A percentile compares a stretch with the other conserved stretches of the same genome.
Conservation (phyloP, 1,140 invertebrate species). For the Whitmania pigra region DNA sequence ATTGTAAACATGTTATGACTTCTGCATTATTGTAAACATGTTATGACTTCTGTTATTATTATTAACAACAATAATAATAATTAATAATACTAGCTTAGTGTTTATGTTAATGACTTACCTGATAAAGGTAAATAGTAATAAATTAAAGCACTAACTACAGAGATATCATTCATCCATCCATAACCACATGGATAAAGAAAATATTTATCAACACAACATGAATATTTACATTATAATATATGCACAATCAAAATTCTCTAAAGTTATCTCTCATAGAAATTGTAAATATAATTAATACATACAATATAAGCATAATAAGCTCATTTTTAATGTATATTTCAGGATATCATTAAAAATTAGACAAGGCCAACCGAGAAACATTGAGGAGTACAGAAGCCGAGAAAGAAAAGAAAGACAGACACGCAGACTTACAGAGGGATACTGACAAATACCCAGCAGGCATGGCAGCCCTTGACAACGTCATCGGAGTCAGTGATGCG, state of each 20-base stretch:
- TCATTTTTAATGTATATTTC: background rate
- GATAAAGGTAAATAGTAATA: too few species aligned
- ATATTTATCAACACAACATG: too few species aligned
- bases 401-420: background rate
- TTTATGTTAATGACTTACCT: too few species aligned
- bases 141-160: too few species aligned
- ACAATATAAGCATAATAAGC: background rate
- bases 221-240: too few species aligned
- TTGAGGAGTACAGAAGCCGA: background rate
- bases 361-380: background rate
- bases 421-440: background rate
- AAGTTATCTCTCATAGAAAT: background rate
- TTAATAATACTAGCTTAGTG: too few species aligned
- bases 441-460: background rate
- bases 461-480: slow-evolving; percentile 22
- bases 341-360: background rate
- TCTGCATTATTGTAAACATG: too few species aligned
- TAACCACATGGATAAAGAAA: too few species aligned
- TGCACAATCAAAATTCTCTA: background rate
- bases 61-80: too few species aligned
- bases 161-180: too few species aligned
- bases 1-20: too few species aligned
- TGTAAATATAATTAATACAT: background rate
- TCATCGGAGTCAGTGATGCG: slow-evolving; percentile 60
- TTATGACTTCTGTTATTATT: too few species aligned